A percentile compares a stretch with the other conserved stretches of the same genome.
phyloP scores from a whole-genome alignment of 2,888 invertebrate genomes.

The Drosophila stalkeri region DNA sequence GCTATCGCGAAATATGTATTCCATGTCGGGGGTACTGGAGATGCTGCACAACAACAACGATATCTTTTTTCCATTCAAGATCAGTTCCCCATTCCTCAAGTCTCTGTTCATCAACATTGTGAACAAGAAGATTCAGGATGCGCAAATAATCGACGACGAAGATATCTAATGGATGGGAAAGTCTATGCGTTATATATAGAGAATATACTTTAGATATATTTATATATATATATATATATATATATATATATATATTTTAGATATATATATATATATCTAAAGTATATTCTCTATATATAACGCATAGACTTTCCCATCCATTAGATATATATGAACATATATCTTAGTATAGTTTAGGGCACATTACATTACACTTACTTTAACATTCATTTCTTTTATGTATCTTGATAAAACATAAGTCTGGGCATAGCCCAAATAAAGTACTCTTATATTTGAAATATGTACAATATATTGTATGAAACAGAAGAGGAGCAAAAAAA shows the following conservation, averaged over 20 bases:
- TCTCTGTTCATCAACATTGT: conserved; percentile 16
- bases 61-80: conserved; percentile 40
- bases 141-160: conserved; percentile 8
- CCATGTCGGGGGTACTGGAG: conserved; percentile 26
- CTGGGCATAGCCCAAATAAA: conserved; percentile 6
- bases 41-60: conserved; percentile 22
- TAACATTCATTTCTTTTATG: neutral
- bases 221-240: neutral
- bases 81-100: conserved; percentile 22
- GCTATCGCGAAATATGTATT: conserved; percentile 43
- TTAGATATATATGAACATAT: conserved; percentile 4
- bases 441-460: neutral
- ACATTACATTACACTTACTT: neutral
- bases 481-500: too few species aligned
- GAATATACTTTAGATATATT: neutral
- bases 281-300: neutral
- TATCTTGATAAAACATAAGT: conserved; percentile 1
- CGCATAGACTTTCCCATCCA: neutral
- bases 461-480: neutral
- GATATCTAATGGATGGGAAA: conserved; percentile 8
- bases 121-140: neutral
- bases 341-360: neutral
- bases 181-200: neutral
- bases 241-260: neutral
- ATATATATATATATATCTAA: neutral